Percentiles rank a stretch among this genome's conserved stretches.
Conservation (phyloP, 2,113 vertebrate species). For the Scomber japonicus region DNA sequence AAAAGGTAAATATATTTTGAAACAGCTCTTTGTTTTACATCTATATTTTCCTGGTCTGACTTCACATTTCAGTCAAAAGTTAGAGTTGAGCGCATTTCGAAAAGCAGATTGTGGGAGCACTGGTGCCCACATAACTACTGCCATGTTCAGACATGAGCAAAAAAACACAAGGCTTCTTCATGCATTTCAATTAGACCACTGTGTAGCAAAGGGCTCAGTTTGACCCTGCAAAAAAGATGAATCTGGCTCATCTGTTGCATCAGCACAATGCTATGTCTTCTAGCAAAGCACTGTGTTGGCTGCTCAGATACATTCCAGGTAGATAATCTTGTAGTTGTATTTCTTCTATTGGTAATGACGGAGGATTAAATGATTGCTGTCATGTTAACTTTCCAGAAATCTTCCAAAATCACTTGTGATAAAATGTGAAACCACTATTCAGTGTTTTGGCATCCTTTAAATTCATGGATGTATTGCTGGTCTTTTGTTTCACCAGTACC, state of each 20-base stretch:
- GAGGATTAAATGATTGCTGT: not conserved
- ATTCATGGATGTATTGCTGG: not conserved
- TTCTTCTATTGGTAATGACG: not conserved
- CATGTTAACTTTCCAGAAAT: not conserved
- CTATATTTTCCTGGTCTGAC: not conserved
- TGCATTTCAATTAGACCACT: not conserved
- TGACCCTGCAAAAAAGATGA: not conserved
- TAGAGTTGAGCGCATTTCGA: conserved; percentile 42
- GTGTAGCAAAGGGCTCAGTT: not conserved
- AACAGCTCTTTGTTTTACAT: not conserved
- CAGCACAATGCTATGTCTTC: not conserved
- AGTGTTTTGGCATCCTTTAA: not conserved
- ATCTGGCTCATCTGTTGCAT: too few relatives aligned
- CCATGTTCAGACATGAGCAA: conserved; percentile 44
- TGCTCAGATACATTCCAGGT: not conserved
- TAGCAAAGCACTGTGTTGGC: not conserved
- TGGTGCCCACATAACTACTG: conserved; percentile 1
- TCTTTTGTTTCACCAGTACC: not conserved
- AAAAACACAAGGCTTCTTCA: conserved; percentile 5
- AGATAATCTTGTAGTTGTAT: not conserved
- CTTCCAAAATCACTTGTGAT: not conserved
- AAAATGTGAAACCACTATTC: not conserved
- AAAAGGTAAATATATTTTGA: not conserved
- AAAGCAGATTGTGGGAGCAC: not conserved
- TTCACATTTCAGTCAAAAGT: conserved; percentile 38